A percentile compares a stretch with the other conserved stretches of the same genome.
Conservation (phyloP, 2,113 vertebrate genomes). For the Petaurus breviceps region DNA sequence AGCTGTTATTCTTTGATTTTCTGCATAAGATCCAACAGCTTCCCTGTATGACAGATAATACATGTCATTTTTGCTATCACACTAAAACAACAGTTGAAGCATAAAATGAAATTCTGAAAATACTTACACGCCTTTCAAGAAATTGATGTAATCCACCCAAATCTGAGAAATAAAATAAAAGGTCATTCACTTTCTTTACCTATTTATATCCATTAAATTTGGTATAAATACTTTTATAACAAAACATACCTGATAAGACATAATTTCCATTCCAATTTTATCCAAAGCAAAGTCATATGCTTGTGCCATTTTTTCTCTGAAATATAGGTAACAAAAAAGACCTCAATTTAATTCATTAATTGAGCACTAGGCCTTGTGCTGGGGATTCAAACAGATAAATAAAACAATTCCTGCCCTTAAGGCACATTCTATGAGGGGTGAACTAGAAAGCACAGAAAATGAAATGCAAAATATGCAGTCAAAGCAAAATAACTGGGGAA, state of each 20-base stretch:
- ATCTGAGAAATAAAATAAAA: constrained; percentile 89
- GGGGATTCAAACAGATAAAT: not conserved
- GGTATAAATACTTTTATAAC: constrained; percentile 53
- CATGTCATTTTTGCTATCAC: constrained; percentile 65
- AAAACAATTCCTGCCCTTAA: not conserved
- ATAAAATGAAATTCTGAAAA: constrained; percentile 48
- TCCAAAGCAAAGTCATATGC: constrained; percentile 99
- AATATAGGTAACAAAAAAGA: constrained; percentile 65
- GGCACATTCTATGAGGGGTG: not conserved
- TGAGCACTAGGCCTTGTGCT: not conserved
- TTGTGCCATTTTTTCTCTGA: constrained; percentile 99
- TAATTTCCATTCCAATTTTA: constrained; percentile 99
- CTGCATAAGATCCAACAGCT: constrained; percentile 98
- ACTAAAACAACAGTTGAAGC: constrained; percentile 66
- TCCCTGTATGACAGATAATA: constrained; percentile 87
- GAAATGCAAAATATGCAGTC: not conserved
- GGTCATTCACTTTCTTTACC: constrained; percentile 58
- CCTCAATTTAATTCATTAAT: not conserved
- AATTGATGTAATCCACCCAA: constrained; percentile 99
- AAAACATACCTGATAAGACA: constrained; percentile 97
- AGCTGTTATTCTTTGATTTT: constrained; percentile 99
- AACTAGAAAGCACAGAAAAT: not conserved
- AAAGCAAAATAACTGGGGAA: not conserved
- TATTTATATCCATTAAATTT: constrained; percentile 56
- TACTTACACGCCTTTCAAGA: constrained; percentile 99